Evolutionary conservation across 2,797 vertebrate species (phyloP), one percentile per base, ranked within the genome.

Genomic region (Distichodus sexfasciatus): DNA sequence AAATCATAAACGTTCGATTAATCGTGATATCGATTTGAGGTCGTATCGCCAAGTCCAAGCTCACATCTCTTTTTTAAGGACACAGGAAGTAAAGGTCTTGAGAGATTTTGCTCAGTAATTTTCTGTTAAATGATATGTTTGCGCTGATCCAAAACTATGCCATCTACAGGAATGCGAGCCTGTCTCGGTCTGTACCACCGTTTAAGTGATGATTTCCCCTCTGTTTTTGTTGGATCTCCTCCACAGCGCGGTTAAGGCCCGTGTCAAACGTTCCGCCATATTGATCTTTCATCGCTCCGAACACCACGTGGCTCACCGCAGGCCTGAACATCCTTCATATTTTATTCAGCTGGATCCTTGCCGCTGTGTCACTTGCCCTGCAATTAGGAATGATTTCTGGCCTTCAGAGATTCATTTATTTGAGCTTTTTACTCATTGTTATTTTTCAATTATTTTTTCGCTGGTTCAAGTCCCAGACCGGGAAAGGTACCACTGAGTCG

Each of bases 181-280:
- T 29, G 48, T 12, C 48, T 12, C 17, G 1, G 24, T 12, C 44
- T 17, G 1, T 4, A 17, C 3, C 7, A 6, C 26, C 9, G 21
- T 15, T 47, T 44, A 43, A 24, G 69, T 64, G 69, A 33, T 28
- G 24, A 72, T 28, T 43, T 59, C 5, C 17, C 24, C 15, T 8
- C 6, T 43, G 38, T 35, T 47, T 69, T 70, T 38, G 46, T 66
- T 74, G 35, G 41, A 60, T 29, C 15, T 48, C 24, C n/a, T 51
- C 19, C 11, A 44, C 11, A 7, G 57, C 26, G 15, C 26, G 12
- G 55, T 54, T 48, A 50, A 51, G 46, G 40, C 50, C 62, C 41
- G n/a, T 3, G 11, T 41, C 33, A 31, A 19, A 44, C 24, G 63
- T 44, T 4, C 4, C 5, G 4, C 21, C 74, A 59, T 44, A 53